Percentiles rank a stretch among this genome's conserved stretches.
phyloP scores from a whole-genome alignment of 2,113 vertebrate genomes.

The Cyrtonyx montezumae region DNA sequence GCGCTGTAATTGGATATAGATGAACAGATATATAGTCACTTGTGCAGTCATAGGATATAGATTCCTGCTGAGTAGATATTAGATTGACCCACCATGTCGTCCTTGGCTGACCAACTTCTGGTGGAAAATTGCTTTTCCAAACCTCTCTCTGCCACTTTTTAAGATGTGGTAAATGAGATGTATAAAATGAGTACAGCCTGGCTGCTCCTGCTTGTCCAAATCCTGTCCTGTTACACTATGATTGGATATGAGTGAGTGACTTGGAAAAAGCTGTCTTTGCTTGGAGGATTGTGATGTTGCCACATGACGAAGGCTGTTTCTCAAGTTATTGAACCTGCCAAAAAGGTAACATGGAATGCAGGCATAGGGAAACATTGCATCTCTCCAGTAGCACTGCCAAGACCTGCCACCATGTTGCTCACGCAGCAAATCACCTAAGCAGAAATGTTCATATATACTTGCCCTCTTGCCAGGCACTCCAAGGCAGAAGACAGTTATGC shows the following conservation, averaged over 20 bases:
- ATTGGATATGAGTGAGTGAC: background rate
- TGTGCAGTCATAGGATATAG: background rate
- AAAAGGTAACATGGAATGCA: background rate
- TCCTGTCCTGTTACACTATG: background rate
- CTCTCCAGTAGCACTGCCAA: too few relatives aligned
- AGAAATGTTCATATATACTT: background rate
- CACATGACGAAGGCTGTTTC: rapidly evolving
- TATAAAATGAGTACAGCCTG: background rate
- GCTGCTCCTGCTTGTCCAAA: background rate
- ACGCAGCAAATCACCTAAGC: background rate
- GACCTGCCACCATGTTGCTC: rapidly evolving
- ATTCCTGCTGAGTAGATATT: background rate
- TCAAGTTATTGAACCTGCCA: background rate
- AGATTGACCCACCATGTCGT: rapidly evolving
- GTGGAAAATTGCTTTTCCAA: background rate
- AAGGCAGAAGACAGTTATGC: background rate
- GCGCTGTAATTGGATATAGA: background rate
- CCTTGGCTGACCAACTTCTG: background rate
- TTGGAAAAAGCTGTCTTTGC: background rate
- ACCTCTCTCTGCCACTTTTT: background rate
- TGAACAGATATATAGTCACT: background rate
- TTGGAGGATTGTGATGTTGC: background rate
- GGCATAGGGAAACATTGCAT: background rate
- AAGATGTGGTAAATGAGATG: background rate
- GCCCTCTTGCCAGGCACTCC: too few relatives aligned